These are phyloP conservation scores for Hippolais icterina DNA, from an alignment of 2,113 vertebrate species.

Conservation along the genomic window DNA sequence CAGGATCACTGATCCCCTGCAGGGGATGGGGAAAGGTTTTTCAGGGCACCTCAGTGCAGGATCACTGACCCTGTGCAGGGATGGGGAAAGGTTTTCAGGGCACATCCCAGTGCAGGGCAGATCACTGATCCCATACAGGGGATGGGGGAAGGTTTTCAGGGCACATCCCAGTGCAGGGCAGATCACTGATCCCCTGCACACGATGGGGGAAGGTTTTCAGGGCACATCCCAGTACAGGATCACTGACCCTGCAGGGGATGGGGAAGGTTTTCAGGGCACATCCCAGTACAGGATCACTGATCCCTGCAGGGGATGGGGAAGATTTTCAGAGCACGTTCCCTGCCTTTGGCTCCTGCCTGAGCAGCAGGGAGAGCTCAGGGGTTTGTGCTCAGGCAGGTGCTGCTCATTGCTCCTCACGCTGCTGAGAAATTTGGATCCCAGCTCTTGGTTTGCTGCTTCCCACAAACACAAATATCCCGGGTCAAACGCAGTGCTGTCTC, in stretches of 20 bases:
- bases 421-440: not conserved
- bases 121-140: not conserved
- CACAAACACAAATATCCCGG: not conserved
- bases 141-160: not conserved
- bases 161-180: not conserved
- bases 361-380: not conserved
- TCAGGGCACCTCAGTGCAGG: not conserved
- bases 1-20: not conserved
- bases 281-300: not conserved
- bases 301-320: too few relatives aligned
- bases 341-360: not conserved
- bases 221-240: not conserved
- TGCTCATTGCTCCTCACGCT: not conserved
- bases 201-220: not conserved
- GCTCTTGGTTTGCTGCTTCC: not conserved
- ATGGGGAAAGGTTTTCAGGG: not conserved
- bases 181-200: too few relatives aligned
- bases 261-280: not conserved
- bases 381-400: not conserved
- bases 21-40: not conserved
- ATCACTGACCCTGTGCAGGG: too few relatives aligned
- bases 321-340: not conserved
- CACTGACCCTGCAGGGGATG: not conserved
- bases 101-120: not conserved
- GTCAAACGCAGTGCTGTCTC: accelerated